Percentiles rank a stretch among this genome's conserved stretches.
phyloP scores from a whole-genome alignment of 2,113 vertebrate genomes.

The Catharus bicknelli region DNA sequence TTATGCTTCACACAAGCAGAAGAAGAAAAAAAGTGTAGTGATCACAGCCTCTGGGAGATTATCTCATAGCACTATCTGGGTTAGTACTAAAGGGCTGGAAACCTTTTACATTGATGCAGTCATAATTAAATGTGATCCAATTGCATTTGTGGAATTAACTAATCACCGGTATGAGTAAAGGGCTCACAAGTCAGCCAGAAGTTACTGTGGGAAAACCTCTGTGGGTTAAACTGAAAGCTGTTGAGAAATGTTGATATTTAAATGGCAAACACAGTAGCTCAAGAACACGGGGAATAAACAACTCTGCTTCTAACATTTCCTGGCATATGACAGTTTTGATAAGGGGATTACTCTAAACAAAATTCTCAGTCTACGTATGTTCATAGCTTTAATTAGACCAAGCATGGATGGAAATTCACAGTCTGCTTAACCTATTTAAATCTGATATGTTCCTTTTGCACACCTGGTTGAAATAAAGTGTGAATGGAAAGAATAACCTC shows the following conservation, averaged over 20 bases:
- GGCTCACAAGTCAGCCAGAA: slow-evolving; percentile 15
- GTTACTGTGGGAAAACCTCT: slow-evolving; percentile 51
- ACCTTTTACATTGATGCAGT: slow-evolving; percentile 18
- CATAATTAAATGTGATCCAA: slow-evolving; percentile 43
- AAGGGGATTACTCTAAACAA: slow-evolving; percentile 63
- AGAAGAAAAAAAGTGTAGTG: not conserved
- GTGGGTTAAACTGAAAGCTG: slow-evolving; percentile 51
- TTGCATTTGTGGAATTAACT: slow-evolving; percentile 23
- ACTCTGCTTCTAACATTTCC: slow-evolving; percentile 51
- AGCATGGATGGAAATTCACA: slow-evolving; percentile 39
- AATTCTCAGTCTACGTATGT: slow-evolving; percentile 46
- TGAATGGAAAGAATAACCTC: slow-evolving; percentile 39
- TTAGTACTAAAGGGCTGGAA: slow-evolving; percentile 4
- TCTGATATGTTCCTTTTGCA: slow-evolving; percentile 30
- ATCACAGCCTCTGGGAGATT: not conserved
- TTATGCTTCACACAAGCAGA: not conserved
- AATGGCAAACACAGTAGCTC: slow-evolving; percentile 35
- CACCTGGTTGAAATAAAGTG: slow-evolving; percentile 54
- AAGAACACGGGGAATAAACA: not conserved
- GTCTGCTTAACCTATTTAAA: slow-evolving; percentile 56
- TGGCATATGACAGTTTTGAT: slow-evolving; percentile 61
- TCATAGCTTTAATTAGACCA: slow-evolving; percentile 55
- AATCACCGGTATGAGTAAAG: slow-evolving; percentile 27
- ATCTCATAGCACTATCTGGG: not conserved
- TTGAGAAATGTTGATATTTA: slow-evolving; percentile 55